Conservation (phyloP, 1,140 invertebrate species). For the Temnothorax nylanderi region DNA sequence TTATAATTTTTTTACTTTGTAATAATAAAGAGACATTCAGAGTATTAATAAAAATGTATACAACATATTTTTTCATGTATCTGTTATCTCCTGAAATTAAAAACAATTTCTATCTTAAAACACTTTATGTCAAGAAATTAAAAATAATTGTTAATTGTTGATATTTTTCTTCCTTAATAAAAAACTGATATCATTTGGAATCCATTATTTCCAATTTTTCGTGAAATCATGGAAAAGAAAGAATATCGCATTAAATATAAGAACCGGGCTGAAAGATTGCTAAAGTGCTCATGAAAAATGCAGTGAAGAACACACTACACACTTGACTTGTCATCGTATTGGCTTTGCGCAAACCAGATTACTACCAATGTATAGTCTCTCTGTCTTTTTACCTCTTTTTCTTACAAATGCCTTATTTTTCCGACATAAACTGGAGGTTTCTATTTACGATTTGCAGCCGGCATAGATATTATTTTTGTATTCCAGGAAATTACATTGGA, state of each 20-base stretch:
- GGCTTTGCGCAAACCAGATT: conserved; percentile 26
- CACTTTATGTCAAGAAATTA: not conserved
- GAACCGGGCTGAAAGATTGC: not conserved
- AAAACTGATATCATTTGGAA: not conserved
- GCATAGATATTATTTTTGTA: conserved; percentile 66
- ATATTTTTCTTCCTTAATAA: not conserved
- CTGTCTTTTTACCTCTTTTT: not conserved
- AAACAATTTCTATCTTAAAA: not conserved
- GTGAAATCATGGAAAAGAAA: conserved; percentile 14
- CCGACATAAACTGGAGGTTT: not conserved
- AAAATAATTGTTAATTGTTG: not conserved
- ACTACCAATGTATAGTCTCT: not conserved
- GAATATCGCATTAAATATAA: conserved; percentile 14
- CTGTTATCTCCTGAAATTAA: not conserved
- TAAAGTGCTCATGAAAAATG: conserved; percentile 1
- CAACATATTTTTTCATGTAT: not conserved
- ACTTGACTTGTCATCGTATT: conserved; percentile 30
- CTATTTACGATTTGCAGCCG: conserved; percentile 1
- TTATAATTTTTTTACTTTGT: not conserved
- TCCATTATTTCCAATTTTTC: conserved; percentile 1
- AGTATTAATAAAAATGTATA: not conserved
- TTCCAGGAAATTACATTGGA: conserved; percentile 66
- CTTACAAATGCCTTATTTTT: conserved; percentile 12
- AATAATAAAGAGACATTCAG: not conserved
- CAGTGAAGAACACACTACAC: not conserved